These are phyloP conservation scores for Adelges cooleyi DNA, from an alignment of 1,140 invertebrate species.

Conservation along the genomic window DNA sequence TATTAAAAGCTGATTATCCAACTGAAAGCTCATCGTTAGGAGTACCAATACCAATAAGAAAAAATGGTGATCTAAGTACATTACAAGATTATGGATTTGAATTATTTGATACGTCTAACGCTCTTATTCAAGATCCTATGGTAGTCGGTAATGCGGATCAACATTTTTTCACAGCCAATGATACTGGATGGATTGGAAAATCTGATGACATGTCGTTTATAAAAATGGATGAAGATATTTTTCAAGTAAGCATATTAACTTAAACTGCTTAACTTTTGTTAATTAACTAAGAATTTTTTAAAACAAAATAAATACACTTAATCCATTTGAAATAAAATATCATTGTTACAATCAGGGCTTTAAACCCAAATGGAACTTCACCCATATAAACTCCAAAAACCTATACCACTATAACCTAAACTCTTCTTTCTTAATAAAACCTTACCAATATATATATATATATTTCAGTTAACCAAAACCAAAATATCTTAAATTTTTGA, in stretches of 20 bases:
- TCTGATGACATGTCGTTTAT: conserved; percentile 20
- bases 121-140: conserved; percentile 26
- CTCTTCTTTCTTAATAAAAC: no score
- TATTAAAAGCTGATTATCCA: conserved; percentile 20
- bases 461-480: no score
- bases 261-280: no score
- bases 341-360: no score
- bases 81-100: conserved; percentile 24
- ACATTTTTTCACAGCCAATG: conserved; percentile 16
- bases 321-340: no score
- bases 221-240: conserved; percentile 24
- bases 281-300: no score
- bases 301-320: no score
- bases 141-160: conserved; percentile 15
- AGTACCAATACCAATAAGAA: conserved; percentile 20
- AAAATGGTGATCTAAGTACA: conserved; percentile 17
- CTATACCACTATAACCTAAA: no score
- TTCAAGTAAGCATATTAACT: conserved; percentile 3
- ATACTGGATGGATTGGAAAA: conserved; percentile 25
- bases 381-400: no score
- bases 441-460: no score
- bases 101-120: conserved; percentile 14
- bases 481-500: no score
- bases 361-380: no score
- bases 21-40: conserved; percentile 20